phyloP scores from a whole-genome alignment of 2,113 vertebrate genomes.

The Myxocyprinus asiaticus region DNA sequence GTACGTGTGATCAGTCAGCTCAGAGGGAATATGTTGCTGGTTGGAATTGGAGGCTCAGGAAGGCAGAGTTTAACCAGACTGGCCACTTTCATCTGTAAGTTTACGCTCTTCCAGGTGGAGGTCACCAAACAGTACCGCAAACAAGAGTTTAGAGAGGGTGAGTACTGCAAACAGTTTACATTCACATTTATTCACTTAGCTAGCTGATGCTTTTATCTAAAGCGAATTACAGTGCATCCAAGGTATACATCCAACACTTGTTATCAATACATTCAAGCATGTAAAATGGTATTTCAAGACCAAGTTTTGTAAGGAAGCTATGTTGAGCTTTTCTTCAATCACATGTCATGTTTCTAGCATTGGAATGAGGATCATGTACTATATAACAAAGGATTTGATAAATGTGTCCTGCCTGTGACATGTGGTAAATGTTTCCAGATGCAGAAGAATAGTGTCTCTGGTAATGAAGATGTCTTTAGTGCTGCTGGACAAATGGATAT shows the following conservation, averaged over 20 bases:
- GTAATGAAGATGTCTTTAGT: no score
- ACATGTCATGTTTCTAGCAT: no score
- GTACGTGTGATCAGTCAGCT: constrained; percentile 88
- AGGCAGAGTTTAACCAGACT: constrained; percentile 84
- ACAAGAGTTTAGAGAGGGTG: constrained; percentile 88
- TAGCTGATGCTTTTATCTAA: not conserved
- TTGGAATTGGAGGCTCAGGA: constrained; percentile 87
- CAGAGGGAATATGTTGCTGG: constrained; percentile 87
- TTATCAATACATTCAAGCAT: no score
- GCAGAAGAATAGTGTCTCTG: not conserved
- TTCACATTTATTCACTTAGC: no score
- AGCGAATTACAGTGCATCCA: not conserved
- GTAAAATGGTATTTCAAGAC: no score
- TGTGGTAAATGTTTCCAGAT: constrained; percentile 9
- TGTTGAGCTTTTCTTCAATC: not conserved
- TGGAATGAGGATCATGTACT: no score
- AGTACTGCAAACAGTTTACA: not conserved
- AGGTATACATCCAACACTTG: no score
- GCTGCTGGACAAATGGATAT: constrained; percentile 5
- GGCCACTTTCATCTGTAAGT: constrained; percentile 82
- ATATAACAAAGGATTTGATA: not conserved
- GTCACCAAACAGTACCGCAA: constrained; percentile 85
- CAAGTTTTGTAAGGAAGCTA: no score
- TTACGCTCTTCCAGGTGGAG: constrained; percentile 84
- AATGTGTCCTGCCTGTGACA: constrained; percentile 5